Base-by-base conservation (phyloP, 2,888 invertebrate species). In the Boloria euphrosyne region DNA sequence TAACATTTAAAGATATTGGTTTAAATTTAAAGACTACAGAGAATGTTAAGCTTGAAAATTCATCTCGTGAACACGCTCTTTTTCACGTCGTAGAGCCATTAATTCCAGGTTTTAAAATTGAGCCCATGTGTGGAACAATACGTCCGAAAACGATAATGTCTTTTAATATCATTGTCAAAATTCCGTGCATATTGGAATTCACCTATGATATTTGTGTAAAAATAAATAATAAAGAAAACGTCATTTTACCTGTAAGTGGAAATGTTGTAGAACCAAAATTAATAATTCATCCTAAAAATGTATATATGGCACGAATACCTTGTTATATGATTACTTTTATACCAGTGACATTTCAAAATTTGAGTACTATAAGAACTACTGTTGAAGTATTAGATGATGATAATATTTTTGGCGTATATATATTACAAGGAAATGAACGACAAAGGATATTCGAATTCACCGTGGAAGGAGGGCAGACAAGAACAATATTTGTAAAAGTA, bases 121-220 rank as follows among this genome's bases (percentile, higher is more conserved):
- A 90, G 73, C 95, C 95, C 1, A 81, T 83, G 76, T 77, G 69
- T 67, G 95, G 94, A 31, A 82, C 74, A 0, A 90, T 94, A 64
- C 83, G 92, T 14, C 91, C 93, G 14, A 92, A 93, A 78, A 87
- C 87, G 75, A 84, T 87, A 43, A 81, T 94, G 53, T 80, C 83
- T 14, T 93, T 93, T 72, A 82, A 87, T 65, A 83, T 94, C 54
- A 80, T 78, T 62, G 79, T 87, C 5, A 87, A 91, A 81, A 86
- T 91, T 74, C 77, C 89, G 47, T 91, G 86, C 68, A 77, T 90
- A 13, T 71, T 92, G 44, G 90, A 90, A 71, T 91, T 91, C 69
- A 31, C 74, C 27, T 84, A 88, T 72, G 92, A 92, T 65, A 72
- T 91, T 62, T 77, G 69, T 63, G 71, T 92, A 13, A 90, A 83